Percentiles rank a stretch among this genome's conserved stretches.
Conservation (phyloP, 2,888 invertebrate species). For the Ganaspis brasiliensis region DNA sequence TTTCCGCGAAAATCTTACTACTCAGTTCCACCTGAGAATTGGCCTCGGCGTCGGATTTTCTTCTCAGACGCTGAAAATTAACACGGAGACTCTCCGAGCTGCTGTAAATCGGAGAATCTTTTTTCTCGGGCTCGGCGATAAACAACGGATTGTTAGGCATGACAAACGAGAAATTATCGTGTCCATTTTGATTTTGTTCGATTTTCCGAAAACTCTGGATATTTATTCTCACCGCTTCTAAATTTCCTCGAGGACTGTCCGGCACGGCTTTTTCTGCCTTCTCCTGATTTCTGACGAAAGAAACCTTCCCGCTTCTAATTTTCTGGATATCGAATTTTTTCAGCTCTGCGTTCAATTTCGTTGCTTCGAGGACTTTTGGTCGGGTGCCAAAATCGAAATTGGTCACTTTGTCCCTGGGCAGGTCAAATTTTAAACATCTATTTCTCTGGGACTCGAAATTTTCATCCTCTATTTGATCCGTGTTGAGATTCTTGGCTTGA, state of each 20-base stretch:
- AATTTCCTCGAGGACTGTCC: constrained; percentile 70
- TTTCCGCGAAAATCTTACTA: constrained; percentile 74
- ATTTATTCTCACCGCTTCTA: constrained; percentile 72
- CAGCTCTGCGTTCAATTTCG: constrained; percentile 63
- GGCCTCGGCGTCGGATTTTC: constrained; percentile 75
- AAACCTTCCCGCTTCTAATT: constrained; percentile 53
- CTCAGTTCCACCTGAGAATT: constrained; percentile 71
- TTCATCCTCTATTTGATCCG: constrained; percentile 58
- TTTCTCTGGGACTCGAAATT: constrained; percentile 63
- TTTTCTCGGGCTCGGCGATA: constrained; percentile 71
- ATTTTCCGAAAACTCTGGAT: constrained; percentile 71
- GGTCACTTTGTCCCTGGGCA: constrained; percentile 64
- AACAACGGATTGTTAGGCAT: constrained; percentile 78
- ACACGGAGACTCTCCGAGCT: constrained; percentile 74
- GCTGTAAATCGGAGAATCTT: constrained; percentile 74
- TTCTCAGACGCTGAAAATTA: constrained; percentile 72
- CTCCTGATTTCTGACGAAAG: constrained; percentile 60
- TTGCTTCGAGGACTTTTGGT: constrained; percentile 67
- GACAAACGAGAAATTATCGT: constrained; percentile 74
- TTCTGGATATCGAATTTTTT: constrained; percentile 71
- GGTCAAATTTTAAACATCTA: constrained; percentile 66
- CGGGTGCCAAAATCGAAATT: constrained; percentile 72
- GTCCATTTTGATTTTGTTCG: constrained; percentile 72
- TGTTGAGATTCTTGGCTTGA: constrained; percentile 64
- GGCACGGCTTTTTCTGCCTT: constrained; percentile 44